Conservation (phyloP, 2,888 invertebrate species). For the Cyrtodaria siliqua region DNA sequence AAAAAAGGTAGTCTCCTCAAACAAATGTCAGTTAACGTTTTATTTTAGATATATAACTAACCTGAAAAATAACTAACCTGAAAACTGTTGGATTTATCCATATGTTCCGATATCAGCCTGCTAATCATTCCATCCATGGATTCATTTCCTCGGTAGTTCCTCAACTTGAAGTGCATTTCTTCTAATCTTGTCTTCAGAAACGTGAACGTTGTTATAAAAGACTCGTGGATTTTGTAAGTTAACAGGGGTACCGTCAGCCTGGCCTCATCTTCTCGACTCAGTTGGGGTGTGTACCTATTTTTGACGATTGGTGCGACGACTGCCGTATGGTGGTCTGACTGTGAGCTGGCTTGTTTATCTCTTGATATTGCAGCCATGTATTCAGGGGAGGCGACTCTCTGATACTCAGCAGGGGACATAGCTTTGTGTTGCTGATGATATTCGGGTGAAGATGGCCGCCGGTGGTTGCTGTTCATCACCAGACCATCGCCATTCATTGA, state of each 20-base stretch:
- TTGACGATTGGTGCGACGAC: constrained; percentile 67
- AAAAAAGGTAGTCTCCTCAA: too few relatives aligned
- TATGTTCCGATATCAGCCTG: constrained; percentile 55
- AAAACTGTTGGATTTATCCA: constrained; percentile 57
- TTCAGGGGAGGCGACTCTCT: constrained; percentile 47
- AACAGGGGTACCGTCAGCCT: constrained; percentile 77
- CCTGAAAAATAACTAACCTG: constrained; percentile 31
- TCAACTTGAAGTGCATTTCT: constrained; percentile 75
- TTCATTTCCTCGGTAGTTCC: constrained; percentile 69
- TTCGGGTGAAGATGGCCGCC: constrained; percentile 30
- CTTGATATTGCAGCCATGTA: constrained; percentile 17
- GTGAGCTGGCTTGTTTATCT: constrained; percentile 31
- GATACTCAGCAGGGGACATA: constrained; percentile 31
- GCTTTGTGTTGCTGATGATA: constrained; percentile 23
- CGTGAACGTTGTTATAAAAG: constrained; percentile 78
- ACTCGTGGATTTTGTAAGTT: constrained; percentile 78
- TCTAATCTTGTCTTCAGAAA: constrained; percentile 72
- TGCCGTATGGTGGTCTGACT: constrained; percentile 65
- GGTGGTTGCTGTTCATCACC: constrained; percentile 8
- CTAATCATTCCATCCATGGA: constrained; percentile 78
- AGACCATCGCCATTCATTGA: neutral
- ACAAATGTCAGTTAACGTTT: too few relatives aligned
- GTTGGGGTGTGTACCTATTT: constrained; percentile 49
- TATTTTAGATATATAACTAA: too few relatives aligned
- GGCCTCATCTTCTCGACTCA: constrained; percentile 74